Conservation (phyloP, 2,113 vertebrate genomes). For the Limanda limanda region DNA sequence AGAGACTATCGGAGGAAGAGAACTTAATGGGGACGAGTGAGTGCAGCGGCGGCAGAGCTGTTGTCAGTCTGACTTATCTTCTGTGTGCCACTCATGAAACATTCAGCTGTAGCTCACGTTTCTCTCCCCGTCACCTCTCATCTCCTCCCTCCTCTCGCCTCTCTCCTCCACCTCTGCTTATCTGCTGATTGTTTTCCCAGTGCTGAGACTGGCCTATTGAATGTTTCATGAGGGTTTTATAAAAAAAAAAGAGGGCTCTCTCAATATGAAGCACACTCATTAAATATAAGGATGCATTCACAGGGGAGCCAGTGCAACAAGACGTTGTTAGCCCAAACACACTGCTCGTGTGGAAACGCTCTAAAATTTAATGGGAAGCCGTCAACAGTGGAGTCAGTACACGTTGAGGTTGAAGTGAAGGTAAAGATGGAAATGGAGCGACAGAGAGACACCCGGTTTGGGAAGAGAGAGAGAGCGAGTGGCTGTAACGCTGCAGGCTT, state of each 20-base stretch:
- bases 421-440: not conserved
- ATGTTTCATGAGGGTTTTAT: slow-evolving; percentile 71
- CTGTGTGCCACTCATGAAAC: slow-evolving; percentile 80
- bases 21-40: slow-evolving; percentile 72
- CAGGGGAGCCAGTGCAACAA: slow-evolving; percentile 47
- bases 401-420: slow-evolving; percentile 35
- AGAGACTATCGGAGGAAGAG: slow-evolving; percentile 59
- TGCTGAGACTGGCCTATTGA: slow-evolving; percentile 62
- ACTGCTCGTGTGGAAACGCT: slow-evolving; percentile 26
- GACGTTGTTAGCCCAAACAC: slow-evolving; percentile 60
- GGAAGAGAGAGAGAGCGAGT: not conserved
- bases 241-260: slow-evolving; percentile 10
- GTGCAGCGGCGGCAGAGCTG: slow-evolving; percentile 58
- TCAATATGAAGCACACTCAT: slow-evolving; percentile 59
- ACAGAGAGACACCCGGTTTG: slow-evolving; percentile 1
- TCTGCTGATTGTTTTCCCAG: slow-evolving; percentile 69
- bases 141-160: slow-evolving; percentile 50
- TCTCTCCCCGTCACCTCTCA: slow-evolving; percentile 57
- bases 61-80: slow-evolving; percentile 83
- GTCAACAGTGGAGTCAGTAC: slow-evolving; percentile 7
- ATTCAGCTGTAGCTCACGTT: slow-evolving; percentile 77
- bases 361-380: slow-evolving; percentile 41
- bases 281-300: slow-evolving; percentile 66
- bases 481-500: slow-evolving; percentile 3
- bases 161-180: slow-evolving; percentile 71